Percentiles rank a stretch among this genome's conserved stretches.
Conservation (phyloP, 2,888 invertebrate species). For the Acrobeloides nanus region DNA sequence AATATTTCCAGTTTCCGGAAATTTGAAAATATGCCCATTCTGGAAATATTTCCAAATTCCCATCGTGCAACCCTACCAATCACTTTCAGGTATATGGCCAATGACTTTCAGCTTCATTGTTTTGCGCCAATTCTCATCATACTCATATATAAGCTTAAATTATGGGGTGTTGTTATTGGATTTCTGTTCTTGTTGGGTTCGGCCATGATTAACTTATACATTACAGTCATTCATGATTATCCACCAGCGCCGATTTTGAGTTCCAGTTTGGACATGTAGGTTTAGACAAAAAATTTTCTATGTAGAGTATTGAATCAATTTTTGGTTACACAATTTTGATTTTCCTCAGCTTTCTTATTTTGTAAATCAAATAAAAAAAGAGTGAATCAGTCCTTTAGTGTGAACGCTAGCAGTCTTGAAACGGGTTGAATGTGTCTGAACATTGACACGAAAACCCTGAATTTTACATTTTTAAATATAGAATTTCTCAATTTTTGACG, state of each 20-base stretch:
- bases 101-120: slow-evolving; percentile 67
- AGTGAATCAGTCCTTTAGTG: no score
- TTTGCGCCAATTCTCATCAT: slow-evolving; percentile 65
- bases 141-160: slow-evolving; percentile 56
- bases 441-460: no score
- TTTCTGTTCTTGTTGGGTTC: slow-evolving; percentile 22
- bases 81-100: slow-evolving; percentile 60
- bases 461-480: no score
- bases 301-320: background rate
- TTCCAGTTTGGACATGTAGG: slow-evolving; percentile 45
- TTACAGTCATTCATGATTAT: slow-evolving; percentile 38
- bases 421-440: no score
- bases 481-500: slow-evolving; percentile 1
- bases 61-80: no score
- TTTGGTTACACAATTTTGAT: no score
- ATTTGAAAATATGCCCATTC: slow-evolving; percentile 60
- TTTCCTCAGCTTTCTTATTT: no score
- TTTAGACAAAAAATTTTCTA: background rate
- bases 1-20: no score
- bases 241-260: slow-evolving; percentile 52
- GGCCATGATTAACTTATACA: slow-evolving; percentile 29
- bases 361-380: no score
- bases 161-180: slow-evolving; percentile 25
- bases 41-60: background rate
- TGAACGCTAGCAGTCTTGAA: no score